Percentiles rank a stretch among this genome's conserved stretches.
Evolutionary conservation across 2,797 vertebrate genomes (phyloP).

Genomic region (Ciconia nigra): DNA sequence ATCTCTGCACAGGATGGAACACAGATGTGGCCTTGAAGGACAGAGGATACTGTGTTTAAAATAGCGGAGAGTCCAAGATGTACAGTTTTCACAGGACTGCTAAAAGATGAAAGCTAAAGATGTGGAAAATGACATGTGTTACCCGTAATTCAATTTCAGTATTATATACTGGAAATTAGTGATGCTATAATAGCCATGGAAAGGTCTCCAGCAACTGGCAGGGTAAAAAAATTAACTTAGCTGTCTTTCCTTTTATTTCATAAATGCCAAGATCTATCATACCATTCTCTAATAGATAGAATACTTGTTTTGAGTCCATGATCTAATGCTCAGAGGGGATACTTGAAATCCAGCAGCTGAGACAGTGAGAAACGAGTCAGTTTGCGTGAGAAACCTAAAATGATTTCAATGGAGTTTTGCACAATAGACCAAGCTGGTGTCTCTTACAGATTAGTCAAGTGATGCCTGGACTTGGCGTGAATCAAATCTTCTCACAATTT

Average conservation of each 20-base stretch:
- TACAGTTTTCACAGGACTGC: neutral
- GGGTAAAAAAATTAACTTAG: neutral
- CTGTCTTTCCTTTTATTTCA: neutral
- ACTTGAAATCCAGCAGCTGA: neutral
- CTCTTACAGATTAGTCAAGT: neutral
- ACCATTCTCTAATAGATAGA: neutral
- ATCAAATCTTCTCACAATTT: neutral
- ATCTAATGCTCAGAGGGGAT: neutral
- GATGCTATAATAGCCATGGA: neutral
- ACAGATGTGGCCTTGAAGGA: neutral
- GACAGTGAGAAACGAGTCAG: neutral
- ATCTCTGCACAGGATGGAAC: neutral
- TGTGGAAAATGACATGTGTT: slow-evolving; percentile 22
- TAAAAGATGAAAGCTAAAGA: slow-evolving; percentile 25
- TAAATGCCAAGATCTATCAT: neutral
- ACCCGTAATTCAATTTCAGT: slow-evolving; percentile 6
- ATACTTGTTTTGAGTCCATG: neutral
- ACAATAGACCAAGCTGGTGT: neutral
- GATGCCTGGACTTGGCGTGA: neutral
- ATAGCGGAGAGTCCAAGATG: neutral
- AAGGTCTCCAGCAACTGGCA: neutral
- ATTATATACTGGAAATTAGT: slow-evolving; percentile 32
- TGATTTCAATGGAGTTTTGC: neutral
- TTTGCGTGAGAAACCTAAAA: neutral
- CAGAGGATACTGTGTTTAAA: neutral